phyloP scores from a whole-genome alignment of 2,113 vertebrate species.

The Tetraodon nigroviridis region DNA sequence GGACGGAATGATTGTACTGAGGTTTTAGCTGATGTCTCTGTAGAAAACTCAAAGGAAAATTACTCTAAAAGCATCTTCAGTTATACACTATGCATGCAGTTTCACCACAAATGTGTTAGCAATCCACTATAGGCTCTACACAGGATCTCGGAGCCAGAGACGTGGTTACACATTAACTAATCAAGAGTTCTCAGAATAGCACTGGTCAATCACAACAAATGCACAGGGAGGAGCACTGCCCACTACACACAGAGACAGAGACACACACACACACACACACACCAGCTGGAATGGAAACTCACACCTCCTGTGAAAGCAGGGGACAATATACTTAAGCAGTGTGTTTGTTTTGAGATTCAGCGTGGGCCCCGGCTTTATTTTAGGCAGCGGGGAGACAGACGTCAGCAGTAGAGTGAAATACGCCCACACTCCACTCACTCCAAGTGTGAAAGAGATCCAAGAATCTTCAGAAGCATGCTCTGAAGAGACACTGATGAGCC shows the following conservation, averaged over 20 bases:
- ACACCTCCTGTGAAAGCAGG: constrained; percentile 24
- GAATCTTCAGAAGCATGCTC: constrained; percentile 7
- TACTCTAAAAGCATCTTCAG: neutral
- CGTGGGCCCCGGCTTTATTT: constrained; percentile 53
- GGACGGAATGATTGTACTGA: neutral
- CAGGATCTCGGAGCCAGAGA: constrained; percentile 24
- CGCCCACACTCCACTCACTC: constrained; percentile 21
- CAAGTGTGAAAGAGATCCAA: constrained; percentile 22
- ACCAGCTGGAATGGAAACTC: constrained; percentile 48
- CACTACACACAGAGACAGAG: constrained; percentile 11
- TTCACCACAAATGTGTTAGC: no score
- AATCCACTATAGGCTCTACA: neutral
- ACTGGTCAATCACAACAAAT: constrained; percentile 17
- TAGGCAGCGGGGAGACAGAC: constrained; percentile 31
- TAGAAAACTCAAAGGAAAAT: neutral
- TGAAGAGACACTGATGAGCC: constrained; percentile 5
- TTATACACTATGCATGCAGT: no score
- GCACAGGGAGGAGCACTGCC: constrained; percentile 14
- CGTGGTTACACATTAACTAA: constrained; percentile 54
- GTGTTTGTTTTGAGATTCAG: constrained; percentile 50
- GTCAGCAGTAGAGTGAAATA: constrained; percentile 16
- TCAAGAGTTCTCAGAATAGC: constrained; percentile 33
- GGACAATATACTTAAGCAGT: constrained; percentile 41
- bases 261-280: constrained; percentile 10
- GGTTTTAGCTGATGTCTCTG: neutral